Evolutionary conservation across 1,140 invertebrate species (phyloP), one percentile per base, ranked within the genome.

Genomic region (Temnothorax longispinosus): DNA sequence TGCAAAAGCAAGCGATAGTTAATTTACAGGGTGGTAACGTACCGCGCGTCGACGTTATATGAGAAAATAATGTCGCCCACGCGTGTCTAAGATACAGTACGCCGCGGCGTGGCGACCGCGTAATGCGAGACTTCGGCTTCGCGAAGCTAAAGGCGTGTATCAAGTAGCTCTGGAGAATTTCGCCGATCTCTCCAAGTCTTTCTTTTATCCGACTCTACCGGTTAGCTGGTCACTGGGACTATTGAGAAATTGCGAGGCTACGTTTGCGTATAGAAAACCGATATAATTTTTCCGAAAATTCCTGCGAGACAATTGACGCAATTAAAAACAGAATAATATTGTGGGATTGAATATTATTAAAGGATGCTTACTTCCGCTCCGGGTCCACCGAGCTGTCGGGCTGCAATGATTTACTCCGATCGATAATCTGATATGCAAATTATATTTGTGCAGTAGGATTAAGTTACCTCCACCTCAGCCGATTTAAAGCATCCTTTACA

Each of bases 21-120:
- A 92, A 92, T 92, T 92, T 92, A 92, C 89, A 75, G 90, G 87
- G 89, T 92, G 90, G 90, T 88, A 92, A 90, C 72, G 60, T 86
- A 64, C 52, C 27, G 71, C 60, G 38, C 10, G 18, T 60, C n/a
- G n/a, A 54, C 32, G 35, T 60, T 76, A 60, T 90, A 54, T 87
- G 85, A 89, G 84, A 90, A 89, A 92, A 92, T 90, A 86, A 90
- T 90, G 85, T 88, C 86, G 84, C 91, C 91, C 76, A 92, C 91
- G 58, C 85, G n/a, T 13, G 72, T 60, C 52, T 67, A 67, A 67
- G 64, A 44, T 27, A 64, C 52, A 44, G 74, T 41, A 74, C 38
- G 54, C 52, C 71, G 50, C 18, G 15, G 15, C 77, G 50, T 11
- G 15, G 11, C n/a, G 10, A 75, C n/a, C 74, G n/a, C 50, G 84